Evolutionary conservation across 2,797 vertebrate genomes (phyloP).

Genomic region (Epinephelus coioides): DNA sequence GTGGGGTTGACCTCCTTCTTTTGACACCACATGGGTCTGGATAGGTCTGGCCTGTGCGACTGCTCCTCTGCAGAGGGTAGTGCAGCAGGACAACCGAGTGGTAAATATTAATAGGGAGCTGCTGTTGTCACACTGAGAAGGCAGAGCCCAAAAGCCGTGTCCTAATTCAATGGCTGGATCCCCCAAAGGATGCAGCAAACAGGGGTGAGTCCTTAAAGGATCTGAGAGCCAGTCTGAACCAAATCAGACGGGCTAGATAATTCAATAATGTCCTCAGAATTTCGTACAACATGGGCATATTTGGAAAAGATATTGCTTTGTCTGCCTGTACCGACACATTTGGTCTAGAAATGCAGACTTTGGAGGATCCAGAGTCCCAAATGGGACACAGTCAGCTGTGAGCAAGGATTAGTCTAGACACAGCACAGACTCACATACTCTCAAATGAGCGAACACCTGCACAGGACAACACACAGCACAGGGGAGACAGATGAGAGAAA

Average conservation of each 20-base stretch:
- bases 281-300: not conserved
- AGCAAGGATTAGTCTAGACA: constrained; percentile 6
- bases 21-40: constrained; percentile 39
- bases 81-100: constrained; percentile 23
- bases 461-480: not conserved
- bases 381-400: not conserved
- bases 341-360: constrained; percentile 17
- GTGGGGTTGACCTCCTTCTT: constrained; percentile 19
- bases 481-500: constrained; percentile 1
- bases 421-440: constrained; percentile 2
- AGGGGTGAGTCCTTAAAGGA: constrained; percentile 10
- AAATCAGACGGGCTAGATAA: constrained; percentile 25
- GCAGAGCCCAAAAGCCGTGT: constrained; percentile 2
- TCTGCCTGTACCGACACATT: constrained; percentile 6
- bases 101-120: constrained; percentile 79
- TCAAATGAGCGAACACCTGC: not conserved
- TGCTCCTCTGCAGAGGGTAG: constrained; percentile 15
- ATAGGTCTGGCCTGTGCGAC: constrained; percentile 9
- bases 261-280: not conserved
- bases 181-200: not conserved
- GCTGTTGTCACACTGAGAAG: constrained; percentile 46
- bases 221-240: not conserved
- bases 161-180: constrained; percentile 11
- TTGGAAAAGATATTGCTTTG: not conserved
- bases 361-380: not conserved